phyloP scores from a whole-genome alignment of 2,797 vertebrate species.

The Champsocephalus gunnari region DNA sequence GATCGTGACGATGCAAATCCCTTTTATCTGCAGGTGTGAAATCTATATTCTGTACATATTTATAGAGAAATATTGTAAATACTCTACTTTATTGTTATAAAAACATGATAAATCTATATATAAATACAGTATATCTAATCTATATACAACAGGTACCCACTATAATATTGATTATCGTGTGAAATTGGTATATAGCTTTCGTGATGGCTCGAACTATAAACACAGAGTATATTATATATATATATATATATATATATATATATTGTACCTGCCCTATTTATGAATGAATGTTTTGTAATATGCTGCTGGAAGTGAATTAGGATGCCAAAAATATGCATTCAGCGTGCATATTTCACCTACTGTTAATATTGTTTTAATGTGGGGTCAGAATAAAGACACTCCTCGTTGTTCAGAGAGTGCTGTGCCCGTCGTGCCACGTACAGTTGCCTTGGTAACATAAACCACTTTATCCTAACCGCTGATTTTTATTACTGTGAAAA shows the following conservation, averaged over 20 bases:
- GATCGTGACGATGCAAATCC: conserved; percentile 65
- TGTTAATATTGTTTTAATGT: conserved; percentile 69
- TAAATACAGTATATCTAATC: conserved; percentile 66
- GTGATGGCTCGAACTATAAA: conserved; percentile 60
- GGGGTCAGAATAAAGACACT: conserved; percentile 69
- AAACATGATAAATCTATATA: conserved; percentile 49
- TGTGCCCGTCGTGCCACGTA: conserved; percentile 78
- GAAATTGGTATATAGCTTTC: conserved; percentile 58
- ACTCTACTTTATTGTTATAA: conserved; percentile 60
- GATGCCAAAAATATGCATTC: conserved; percentile 77
- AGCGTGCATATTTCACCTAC: conserved; percentile 67
- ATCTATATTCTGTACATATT: conserved; percentile 77
- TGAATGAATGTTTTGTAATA: conserved; percentile 74
- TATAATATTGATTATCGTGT: conserved; percentile 65
- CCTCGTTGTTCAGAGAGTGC: conserved; percentile 72
- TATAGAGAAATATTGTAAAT: conserved; percentile 73
- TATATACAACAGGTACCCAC: conserved; percentile 56
- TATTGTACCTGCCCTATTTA: conserved; percentile 59
- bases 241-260: too few relatives aligned
- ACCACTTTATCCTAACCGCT: conserved; percentile 72
- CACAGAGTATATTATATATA: conserved; percentile 50
- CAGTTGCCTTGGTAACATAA: conserved; percentile 84
- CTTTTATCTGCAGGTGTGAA: conserved; percentile 65
- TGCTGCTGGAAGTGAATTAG: conserved; percentile 70
- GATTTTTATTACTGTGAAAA: conserved; percentile 79